Evolutionary conservation across 2,797 vertebrate genomes (phyloP), one percentile per base, ranked within the genome.

Genomic region (Lutjanus argentimaculatus): DNA sequence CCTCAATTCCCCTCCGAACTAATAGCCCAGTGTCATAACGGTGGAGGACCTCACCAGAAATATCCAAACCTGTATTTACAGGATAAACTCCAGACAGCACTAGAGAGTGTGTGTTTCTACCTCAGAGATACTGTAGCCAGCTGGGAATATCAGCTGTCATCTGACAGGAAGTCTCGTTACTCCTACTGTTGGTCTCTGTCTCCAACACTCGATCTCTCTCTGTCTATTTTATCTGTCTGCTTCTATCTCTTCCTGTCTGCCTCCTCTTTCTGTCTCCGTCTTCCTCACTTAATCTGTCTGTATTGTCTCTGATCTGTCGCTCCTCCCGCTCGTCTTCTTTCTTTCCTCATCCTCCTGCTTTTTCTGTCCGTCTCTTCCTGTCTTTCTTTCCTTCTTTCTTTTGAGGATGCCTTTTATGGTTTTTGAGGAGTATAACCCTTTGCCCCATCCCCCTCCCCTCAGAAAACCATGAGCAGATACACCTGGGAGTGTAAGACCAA

Each of bases 381-480:
- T 92, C 79, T 88, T 17, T 49, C 30, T 59, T 13, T 56, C 53
- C 82, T 17, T 40, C 46, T 59, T 13, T 56, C 58, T 83, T 63
- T 79, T 93, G 84, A 90, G 87, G 86, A 90, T 91, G 73, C 86
- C 83, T 90, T 90, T 74, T 91, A 77, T 94, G 82, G 86, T 92
- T 95, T 52, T 93, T 93, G 87, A 96, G 93, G 93, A 94, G 91
- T 94, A 91, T 96, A 96, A 96, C 94, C 93, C 88, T 96, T 83
- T 96, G 87, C 92, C 91, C 94, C 92, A 81, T 91, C 93, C 95
- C 94, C 95, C 92, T 93, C 92, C 95, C 92, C 92, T 91, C 93
- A 96, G 96, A 96, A 96, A 96, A 96, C 95, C 95, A 96, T 96
- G 95, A 96, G 95, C 96, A 96, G 96, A 96, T 96, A 96, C 95